phyloP scores from a whole-genome alignment of 2,113 vertebrate genomes.

The Phycodurus eques region DNA sequence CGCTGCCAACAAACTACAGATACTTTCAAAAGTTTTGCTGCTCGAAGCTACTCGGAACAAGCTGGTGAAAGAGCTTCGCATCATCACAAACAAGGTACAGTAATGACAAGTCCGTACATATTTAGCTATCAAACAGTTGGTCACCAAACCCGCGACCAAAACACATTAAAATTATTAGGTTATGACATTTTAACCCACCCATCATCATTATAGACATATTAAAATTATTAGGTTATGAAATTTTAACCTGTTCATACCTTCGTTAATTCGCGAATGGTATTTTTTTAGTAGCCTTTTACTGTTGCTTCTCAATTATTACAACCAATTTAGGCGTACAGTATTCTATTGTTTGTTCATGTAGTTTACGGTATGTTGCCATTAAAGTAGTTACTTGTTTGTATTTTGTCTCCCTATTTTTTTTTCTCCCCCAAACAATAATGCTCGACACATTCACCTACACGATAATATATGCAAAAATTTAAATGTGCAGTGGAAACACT shows the following conservation, averaged over 20 bases:
- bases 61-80: slow-evolving; percentile 46
- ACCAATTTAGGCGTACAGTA: neutral
- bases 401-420: too few relatives aligned
- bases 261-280: neutral
- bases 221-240: neutral
- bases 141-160: neutral
- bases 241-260: neutral
- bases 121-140: neutral
- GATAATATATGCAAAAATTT: neutral
- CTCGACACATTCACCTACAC: neutral
- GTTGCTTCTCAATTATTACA: neutral
- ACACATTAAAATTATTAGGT: neutral
- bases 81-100: slow-evolving; percentile 50
- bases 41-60: slow-evolving; percentile 44
- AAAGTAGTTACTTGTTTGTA: too few relatives aligned
- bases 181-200: too few relatives aligned
- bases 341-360: neutral
- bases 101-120: neutral
- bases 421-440: too few relatives aligned
- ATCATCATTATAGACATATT: too few relatives aligned
- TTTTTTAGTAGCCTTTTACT: neutral
- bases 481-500: neutral
- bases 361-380: neutral
- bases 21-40: slow-evolving; percentile 42
- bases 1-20: slow-evolving; percentile 14